Evolutionary conservation across 2,888 invertebrate genomes (phyloP).

Genomic region (Taphrorychus bicolor): DNA sequence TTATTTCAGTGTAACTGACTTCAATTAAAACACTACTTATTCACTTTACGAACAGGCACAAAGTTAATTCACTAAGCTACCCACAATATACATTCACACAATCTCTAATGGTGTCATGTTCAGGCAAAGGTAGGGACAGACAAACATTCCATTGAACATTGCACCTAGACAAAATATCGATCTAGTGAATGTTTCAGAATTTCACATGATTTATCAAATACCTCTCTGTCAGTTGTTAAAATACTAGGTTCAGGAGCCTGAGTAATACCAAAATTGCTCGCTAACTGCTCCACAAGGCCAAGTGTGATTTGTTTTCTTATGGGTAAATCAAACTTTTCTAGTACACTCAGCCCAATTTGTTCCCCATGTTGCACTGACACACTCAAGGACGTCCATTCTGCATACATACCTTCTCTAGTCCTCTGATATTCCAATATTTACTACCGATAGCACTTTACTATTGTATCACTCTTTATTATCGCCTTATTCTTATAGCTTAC

Average conservation of each 20-base stretch:
- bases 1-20: no score
- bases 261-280: slow-evolving; percentile 72
- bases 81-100: slow-evolving; percentile 97
- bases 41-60: no score
- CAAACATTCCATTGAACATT: slow-evolving; percentile 86
- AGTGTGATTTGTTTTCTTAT: slow-evolving; percentile 84
- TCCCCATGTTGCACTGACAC: slow-evolving; percentile 70
- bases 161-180: no score
- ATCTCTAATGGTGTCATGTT: slow-evolving; percentile 94
- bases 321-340: slow-evolving; percentile 75
- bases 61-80: no score
- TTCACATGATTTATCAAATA: no score
- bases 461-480: no score
- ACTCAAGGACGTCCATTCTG: slow-evolving; percentile 82
- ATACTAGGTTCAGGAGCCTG: slow-evolving; percentile 86
- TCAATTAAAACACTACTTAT: no score
- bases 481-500: no score
- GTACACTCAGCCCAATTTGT: slow-evolving; percentile 72
- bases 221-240: slow-evolving; percentile 85
- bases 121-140: slow-evolving; percentile 87
- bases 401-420: slow-evolving; percentile 85
- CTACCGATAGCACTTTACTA: no score
- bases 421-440: no score
- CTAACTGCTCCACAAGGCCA: slow-evolving; percentile 80
- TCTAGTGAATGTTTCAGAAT: no score